Conservation (phyloP, 1,140 invertebrate genomes). For the Homalodisca vitripennis region DNA sequence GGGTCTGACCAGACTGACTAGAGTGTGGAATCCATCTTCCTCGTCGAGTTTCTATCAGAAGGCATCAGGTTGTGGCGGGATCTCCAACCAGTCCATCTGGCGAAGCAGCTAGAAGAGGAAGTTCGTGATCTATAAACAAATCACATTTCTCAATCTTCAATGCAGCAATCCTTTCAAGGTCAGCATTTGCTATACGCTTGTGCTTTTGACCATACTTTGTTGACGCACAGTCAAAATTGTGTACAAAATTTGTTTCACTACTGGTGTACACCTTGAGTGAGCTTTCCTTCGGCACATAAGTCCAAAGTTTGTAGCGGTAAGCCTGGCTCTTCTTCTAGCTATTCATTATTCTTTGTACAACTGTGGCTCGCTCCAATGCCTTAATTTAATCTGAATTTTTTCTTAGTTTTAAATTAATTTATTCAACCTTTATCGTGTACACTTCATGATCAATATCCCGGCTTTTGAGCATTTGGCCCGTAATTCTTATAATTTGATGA, state of each 20-base stretch:
- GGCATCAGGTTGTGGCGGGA: no score
- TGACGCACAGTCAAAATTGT: no score
- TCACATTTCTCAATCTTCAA: slow-evolving; percentile 39
- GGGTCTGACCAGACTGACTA: no score
- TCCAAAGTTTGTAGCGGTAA: slow-evolving; percentile 9
- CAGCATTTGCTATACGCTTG: no score
- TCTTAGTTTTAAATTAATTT: no score
- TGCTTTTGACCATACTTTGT: no score
- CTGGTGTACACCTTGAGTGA: no score
- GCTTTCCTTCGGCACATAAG: background rate
- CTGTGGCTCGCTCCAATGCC: background rate
- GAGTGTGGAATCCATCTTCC: no score
- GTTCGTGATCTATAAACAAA: slow-evolving; percentile 46
- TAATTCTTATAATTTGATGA: background rate
- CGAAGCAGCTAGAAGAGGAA: slow-evolving; percentile 45
- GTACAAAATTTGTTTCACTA: no score
- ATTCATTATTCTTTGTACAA: background rate
- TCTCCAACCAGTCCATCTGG: slow-evolving; percentile 48
- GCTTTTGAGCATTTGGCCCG: background rate
- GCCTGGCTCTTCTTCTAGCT: no score
- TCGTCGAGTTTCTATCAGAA: no score
- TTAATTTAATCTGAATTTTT: background rate
- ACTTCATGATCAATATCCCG: background rate
- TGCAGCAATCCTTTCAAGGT: background rate
- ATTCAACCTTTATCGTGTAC: no score